Conservation (phyloP, 2,113 vertebrate genomes). For the Nothoprocta pentlandii region DNA sequence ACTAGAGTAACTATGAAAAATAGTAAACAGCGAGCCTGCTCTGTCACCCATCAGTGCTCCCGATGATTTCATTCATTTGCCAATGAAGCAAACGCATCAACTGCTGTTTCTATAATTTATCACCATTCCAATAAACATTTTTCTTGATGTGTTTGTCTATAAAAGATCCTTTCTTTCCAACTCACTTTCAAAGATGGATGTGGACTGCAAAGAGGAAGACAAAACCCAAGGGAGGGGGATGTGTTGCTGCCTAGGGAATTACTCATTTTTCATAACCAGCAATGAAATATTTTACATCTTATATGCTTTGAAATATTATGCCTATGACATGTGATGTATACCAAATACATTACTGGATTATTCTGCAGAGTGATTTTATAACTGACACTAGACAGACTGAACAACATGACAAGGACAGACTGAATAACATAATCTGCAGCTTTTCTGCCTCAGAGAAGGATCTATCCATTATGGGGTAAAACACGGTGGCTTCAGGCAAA, state of each 20-base stretch:
- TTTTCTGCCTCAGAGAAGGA: not conserved
- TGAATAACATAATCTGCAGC: not conserved
- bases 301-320: not conserved
- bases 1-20: not conserved
- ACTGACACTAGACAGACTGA: not conserved
- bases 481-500: not conserved
- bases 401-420: no score
- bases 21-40: not conserved
- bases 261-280: not conserved
- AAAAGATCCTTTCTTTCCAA: not conserved
- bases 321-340: not conserved
- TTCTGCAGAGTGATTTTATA: not conserved
- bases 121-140: not conserved
- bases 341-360: not conserved
- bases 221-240: not conserved
- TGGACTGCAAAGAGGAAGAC: not conserved
- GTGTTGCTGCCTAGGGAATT: not conserved
- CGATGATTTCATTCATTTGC: conserved; percentile 38
- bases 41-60: conserved; percentile 11
- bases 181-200: not conserved
- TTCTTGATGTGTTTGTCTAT: not conserved
- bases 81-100: not conserved
- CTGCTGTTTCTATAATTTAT: conserved; percentile 4
- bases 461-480: not conserved
- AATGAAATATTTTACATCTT: not conserved